Evolutionary conservation across 2,113 vertebrate genomes (phyloP), one percentile per base, ranked within the genome.

Genomic region (Zosterops pallidus): DNA sequence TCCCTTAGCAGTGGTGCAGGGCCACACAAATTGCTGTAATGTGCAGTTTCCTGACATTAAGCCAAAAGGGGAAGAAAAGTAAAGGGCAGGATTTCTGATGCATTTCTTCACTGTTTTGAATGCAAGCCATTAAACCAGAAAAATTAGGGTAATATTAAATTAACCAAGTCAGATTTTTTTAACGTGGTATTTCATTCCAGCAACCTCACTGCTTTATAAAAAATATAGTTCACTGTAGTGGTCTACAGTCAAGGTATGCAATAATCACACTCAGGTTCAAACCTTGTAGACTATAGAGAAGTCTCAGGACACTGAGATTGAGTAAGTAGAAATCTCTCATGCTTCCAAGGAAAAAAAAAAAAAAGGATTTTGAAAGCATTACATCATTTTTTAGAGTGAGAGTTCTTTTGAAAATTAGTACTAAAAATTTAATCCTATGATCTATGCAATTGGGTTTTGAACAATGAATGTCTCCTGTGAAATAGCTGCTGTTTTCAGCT

Each of bases 41-140:
- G 76, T 92, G 90, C 76, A 50, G n/a, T 76, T 95, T 95, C 93
- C 95, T 86, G 95, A 96, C 80, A 50, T 35, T 13, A 72, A 86
- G n/a, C 63, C 94, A 90, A 75, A 77, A 83, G 47, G 78, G 77
- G 90, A 28, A 83, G 90, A 28, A 83, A 86, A 74, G 77, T 14
- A 49, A 88, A 94, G 82, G 81, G 70, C 90, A 90, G 69, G 80
- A 92, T 71, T 92, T 63, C 75, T 93, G 81, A 74, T 84, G 70
- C 63, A 50, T 88, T 92, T 95, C 90, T 95, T 93, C 83, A 70
- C 68, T 82, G 21, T 59, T 97, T 59, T 80, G 53, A 94, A 89
- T 46, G 26, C 37, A 82, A 95, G 57, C 65, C 63, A 87, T 67
- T 25, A 92, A 62, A 83, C 10, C 49, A 93, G 52, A 68, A 93